phyloP scores from a whole-genome alignment of 2,113 vertebrate genomes.

The Oreocharis arfaki region DNA sequence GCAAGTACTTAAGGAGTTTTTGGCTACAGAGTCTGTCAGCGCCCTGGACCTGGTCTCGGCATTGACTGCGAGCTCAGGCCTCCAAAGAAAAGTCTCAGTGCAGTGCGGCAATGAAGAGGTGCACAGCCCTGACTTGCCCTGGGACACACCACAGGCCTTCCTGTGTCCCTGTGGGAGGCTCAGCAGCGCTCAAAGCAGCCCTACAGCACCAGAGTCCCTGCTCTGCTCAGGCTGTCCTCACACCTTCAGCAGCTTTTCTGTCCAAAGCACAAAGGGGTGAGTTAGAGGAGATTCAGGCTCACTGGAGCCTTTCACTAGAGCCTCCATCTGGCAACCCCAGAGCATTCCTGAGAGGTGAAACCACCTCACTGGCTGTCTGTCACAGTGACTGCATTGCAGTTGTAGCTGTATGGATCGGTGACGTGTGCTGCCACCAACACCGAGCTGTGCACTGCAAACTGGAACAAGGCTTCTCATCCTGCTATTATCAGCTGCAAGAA shows the following conservation, averaged over 20 bases:
- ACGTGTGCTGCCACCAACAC: neutral
- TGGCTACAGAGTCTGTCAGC: neutral
- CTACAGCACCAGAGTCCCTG: neutral
- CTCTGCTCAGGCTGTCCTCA: neutral
- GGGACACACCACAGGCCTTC: neutral
- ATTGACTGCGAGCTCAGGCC: neutral
- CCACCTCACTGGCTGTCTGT: neutral
- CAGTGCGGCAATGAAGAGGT: neutral
- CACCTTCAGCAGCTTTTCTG: neutral
- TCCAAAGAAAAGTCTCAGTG: neutral
- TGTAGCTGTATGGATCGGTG: neutral
- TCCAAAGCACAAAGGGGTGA: neutral
- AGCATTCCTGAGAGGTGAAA: constrained; percentile 48
- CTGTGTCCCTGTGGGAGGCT: neutral
- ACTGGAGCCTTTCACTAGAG: neutral
- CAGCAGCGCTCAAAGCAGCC: neutral
- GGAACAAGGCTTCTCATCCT: neutral
- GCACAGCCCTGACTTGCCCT: neutral
- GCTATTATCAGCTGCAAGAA: neutral
- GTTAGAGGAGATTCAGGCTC: neutral
- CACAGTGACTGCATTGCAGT: neutral
- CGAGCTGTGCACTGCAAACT: neutral
- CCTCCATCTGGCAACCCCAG: neutral
- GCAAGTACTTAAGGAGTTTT: neutral
- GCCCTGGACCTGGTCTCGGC: neutral